These are phyloP conservation scores for Oxycera nigricornis DNA, from an alignment of 2,888 invertebrate genomes.

Conservation along the genomic window DNA sequence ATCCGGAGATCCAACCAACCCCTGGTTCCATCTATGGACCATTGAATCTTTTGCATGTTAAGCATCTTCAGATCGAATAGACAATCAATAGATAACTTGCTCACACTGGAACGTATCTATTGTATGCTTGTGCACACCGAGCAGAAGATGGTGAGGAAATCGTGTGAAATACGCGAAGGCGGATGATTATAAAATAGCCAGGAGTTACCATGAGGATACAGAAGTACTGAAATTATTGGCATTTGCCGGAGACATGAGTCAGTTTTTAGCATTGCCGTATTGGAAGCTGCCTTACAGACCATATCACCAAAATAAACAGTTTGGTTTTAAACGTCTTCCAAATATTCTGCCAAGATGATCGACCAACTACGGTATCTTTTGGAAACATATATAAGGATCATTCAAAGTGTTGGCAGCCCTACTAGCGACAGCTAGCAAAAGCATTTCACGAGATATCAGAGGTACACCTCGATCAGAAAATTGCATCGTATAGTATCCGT, in stretches of 20 bases:
- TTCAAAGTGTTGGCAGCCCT: neutral
- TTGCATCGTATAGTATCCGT: conserved; percentile 2
- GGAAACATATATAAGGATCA: neutral
- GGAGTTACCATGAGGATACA: neutral
- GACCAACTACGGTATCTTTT: neutral
- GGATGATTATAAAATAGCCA: conserved; percentile 40
- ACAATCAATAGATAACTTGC: conserved; percentile 37
- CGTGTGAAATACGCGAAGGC: conserved; percentile 44
- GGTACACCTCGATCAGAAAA: conserved; percentile 14
- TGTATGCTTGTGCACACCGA: neutral
- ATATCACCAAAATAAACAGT: neutral
- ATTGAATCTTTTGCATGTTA: conserved; percentile 26
- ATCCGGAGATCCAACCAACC: conserved; percentile 7
- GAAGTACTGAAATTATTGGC: neutral
- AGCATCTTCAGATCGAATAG: conserved; percentile 37
- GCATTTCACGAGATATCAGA: conserved; percentile 26
- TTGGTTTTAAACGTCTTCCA: neutral
- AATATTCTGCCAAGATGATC: neutral
- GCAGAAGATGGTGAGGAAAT: conserved; percentile 25
- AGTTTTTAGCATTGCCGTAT: neutral
- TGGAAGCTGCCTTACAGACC: neutral
- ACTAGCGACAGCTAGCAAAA: neutral
- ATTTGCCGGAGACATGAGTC: neutral
- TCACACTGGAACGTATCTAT: conserved; percentile 26
- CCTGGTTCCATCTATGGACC: conserved; percentile 26